Percentiles rank a stretch among this genome's conserved stretches.
These are phyloP conservation scores for Hippocampus comes DNA, from an alignment of 2,113 vertebrate genomes.

Conservation along the genomic window DNA sequence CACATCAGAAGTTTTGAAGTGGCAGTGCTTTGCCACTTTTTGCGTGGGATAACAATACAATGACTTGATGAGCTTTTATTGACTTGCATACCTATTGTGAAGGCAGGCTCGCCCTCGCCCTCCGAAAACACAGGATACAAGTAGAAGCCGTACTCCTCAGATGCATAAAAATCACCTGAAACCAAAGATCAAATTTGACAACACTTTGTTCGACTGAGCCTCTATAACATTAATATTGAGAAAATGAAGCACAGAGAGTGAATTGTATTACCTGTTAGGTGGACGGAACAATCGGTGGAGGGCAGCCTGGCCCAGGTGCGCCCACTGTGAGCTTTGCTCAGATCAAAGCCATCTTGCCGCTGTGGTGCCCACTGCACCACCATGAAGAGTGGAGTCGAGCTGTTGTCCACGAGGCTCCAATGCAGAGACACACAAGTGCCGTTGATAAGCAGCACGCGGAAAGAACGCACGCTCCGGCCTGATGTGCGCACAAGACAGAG, in stretches of 20 bases:
- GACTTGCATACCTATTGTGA: conserved; percentile 71
- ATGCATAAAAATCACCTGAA: conserved; percentile 82
- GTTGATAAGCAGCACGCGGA: conserved; percentile 77
- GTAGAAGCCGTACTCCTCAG: conserved; percentile 82
- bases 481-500: conserved; percentile 10
- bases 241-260: neutral
- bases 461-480: conserved; percentile 75
- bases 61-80: neutral
- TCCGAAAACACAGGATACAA: conserved; percentile 84
- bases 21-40: neutral
- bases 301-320: conserved; percentile 80
- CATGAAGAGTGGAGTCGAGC: conserved; percentile 67
- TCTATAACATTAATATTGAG: neutral
- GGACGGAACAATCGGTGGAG: conserved; percentile 60
- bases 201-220: no score
- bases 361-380: conserved; percentile 84
- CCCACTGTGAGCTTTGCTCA: conserved; percentile 44
- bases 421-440: conserved; percentile 79
- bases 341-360: conserved; percentile 27
- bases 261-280: conserved; percentile 57
- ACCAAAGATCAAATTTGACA: neutral
- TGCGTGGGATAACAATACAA: no score
- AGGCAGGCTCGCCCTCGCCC: conserved; percentile 79
- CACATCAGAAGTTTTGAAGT: conserved; percentile 8
- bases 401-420: conserved; percentile 74